Evolutionary conservation across 2,888 invertebrate genomes (phyloP).

Genomic region (Aleiodes testaceus): DNA sequence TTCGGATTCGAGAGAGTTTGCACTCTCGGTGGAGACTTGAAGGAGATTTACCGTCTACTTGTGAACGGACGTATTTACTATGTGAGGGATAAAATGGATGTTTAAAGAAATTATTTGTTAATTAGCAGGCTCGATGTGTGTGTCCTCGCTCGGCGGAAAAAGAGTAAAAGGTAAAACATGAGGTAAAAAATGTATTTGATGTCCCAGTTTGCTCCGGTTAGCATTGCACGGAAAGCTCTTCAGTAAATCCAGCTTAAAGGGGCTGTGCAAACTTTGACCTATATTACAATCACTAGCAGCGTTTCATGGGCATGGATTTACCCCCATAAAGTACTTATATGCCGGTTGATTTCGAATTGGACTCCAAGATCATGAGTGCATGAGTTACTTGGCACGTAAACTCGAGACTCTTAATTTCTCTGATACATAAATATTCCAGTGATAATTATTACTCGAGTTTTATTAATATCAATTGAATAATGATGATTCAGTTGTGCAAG

Average conservation of each 20-base stretch:
- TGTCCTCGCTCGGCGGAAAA: background rate
- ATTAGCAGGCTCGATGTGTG: slow-evolving; percentile 7
- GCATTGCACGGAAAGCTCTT: slow-evolving; percentile 67
- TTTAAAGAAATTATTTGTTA: no score
- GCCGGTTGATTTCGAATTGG: slow-evolving; percentile 1
- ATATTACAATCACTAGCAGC: slow-evolving; percentile 67
- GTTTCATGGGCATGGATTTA: slow-evolving; percentile 29
- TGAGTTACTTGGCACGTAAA: no score
- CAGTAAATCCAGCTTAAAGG: slow-evolving; percentile 71
- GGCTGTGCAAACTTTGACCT: slow-evolving; percentile 72
- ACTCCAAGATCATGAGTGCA: no score
- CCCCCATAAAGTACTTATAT: slow-evolving; percentile 32
- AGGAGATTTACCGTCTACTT: slow-evolving; percentile 47
- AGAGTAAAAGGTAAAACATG: slow-evolving; percentile 24
- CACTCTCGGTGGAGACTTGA: slow-evolving; percentile 42
- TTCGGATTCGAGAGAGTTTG: slow-evolving; percentile 42
- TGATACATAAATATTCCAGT: background rate
- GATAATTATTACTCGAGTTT: background rate
- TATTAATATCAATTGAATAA: background rate
- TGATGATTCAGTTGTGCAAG: background rate
- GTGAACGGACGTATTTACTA: slow-evolving; percentile 45
- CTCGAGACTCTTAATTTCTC: no score
- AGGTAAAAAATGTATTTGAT: slow-evolving; percentile 67
- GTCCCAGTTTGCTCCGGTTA: slow-evolving; percentile 68
- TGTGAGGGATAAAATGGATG: no score